A percentile compares a stretch with the other conserved stretches of the same genome.
These are phyloP conservation scores for Dromas ardeola DNA, from an alignment of 2,113 vertebrate genomes.

Conservation along the genomic window DNA sequence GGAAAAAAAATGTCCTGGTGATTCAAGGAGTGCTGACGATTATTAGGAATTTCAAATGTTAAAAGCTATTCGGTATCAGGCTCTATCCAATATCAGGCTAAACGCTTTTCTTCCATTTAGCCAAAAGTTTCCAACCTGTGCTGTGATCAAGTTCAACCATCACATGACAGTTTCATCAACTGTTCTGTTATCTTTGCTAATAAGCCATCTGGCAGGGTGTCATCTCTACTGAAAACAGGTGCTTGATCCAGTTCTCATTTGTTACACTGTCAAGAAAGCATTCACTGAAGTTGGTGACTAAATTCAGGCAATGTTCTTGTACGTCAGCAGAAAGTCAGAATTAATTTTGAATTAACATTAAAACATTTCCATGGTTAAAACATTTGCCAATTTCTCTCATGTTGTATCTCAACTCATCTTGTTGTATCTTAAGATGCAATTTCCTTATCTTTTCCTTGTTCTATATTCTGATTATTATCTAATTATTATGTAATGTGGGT, in stretches of 20 bases:
- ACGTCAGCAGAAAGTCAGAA: constrained; percentile 34
- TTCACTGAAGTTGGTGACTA: constrained; percentile 24
- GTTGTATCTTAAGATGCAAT: not conserved
- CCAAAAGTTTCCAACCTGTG: not conserved
- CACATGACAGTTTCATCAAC: not conserved
- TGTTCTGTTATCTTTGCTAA: constrained; percentile 24
- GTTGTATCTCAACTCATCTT: not conserved
- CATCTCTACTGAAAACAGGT: constrained; percentile 37
- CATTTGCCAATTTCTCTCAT: not conserved
- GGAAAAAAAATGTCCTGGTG: not conserved
- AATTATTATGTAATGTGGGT: not conserved
- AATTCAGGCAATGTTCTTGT: constrained; percentile 6
- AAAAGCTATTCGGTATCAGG: not conserved
- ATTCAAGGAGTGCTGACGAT: not conserved
- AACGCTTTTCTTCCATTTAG: not conserved
- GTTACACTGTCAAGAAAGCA: not conserved
- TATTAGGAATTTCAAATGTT: not conserved
- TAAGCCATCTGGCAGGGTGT: constrained; percentile 54
- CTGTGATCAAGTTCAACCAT: not conserved
- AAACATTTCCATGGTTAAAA: constrained; percentile 3
- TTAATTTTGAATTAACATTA: not conserved
- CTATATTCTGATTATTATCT: not conserved
- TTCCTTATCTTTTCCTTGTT: not conserved
- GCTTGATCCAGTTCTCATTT: constrained; percentile 38
- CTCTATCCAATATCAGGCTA: not conserved